Evolutionary conservation across 2,888 invertebrate genomes (phyloP).

Genomic region (Netelia virgata): DNA sequence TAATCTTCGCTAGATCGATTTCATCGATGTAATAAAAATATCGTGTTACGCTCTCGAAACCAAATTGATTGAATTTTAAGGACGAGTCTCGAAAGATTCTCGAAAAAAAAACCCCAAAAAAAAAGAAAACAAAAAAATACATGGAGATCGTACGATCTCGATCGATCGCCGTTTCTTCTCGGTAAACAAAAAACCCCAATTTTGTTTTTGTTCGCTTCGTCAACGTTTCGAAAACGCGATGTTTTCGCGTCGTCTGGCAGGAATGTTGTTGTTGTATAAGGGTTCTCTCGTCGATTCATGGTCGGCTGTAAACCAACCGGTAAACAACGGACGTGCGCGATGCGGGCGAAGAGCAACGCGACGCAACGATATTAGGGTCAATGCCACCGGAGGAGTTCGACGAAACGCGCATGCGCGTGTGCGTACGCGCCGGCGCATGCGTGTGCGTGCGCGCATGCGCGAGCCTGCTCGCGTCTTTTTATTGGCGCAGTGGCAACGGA

Average conservation of each 20-base stretch:
- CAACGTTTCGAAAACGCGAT: neutral
- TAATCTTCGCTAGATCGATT: slow-evolving; percentile 6
- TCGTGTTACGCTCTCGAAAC: neutral
- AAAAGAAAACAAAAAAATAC: neutral
- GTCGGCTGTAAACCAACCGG: slow-evolving; percentile 75
- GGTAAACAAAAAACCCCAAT: too few species aligned
- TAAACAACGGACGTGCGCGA: slow-evolving; percentile 74
- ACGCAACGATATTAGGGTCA: slow-evolving; percentile 74
- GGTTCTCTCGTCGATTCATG: slow-evolving; percentile 75
- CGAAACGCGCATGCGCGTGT: neutral
- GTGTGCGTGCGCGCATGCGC: too few species aligned
- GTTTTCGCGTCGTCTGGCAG: slow-evolving; percentile 68
- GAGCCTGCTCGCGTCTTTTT: too few species aligned
- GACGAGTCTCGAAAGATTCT: too few species aligned
- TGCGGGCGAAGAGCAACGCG: slow-evolving; percentile 56
- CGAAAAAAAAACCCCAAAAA: neutral
- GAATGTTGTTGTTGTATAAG: slow-evolving; percentile 75
- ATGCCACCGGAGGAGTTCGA: slow-evolving; percentile 73
- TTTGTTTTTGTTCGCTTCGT: too few species aligned
- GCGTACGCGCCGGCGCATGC: neutral
- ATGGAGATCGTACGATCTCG: too few species aligned
- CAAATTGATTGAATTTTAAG: too few species aligned
- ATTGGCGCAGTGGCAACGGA: too few species aligned
- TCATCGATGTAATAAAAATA: slow-evolving; percentile 6
- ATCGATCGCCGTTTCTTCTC: too few species aligned